These are phyloP conservation scores for Stratiolaelaps scimitus DNA, from an alignment of 1,140 invertebrate genomes.

Conservation along the genomic window DNA sequence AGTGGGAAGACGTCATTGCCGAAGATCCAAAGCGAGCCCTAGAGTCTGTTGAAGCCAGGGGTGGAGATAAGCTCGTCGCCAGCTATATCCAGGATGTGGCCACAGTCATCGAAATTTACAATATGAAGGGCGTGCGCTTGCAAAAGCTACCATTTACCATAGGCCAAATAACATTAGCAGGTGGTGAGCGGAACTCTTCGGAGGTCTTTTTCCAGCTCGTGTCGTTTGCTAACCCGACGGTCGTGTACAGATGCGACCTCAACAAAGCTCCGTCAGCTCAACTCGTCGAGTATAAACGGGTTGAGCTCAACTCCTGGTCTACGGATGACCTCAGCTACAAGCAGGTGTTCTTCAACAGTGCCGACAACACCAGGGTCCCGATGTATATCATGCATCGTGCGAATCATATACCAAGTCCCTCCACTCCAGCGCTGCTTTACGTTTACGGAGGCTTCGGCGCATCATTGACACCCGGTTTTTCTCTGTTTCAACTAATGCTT, in stretches of 20 bases:
- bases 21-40: slow-evolving; percentile 77
- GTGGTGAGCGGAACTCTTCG: slow-evolving; percentile 65
- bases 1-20: slow-evolving; percentile 67
- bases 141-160: slow-evolving; percentile 55
- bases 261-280: slow-evolving; percentile 32
- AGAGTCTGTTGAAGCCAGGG: slow-evolving; percentile 69
- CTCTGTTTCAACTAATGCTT: slow-evolving; percentile 67
- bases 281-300: slow-evolving; percentile 33
- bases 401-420: slow-evolving; percentile 47
- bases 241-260: slow-evolving; percentile 70
- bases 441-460: slow-evolving; percentile 97
- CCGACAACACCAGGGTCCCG: slow-evolving; percentile 87
- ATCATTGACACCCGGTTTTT: slow-evolving; percentile 70
- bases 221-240: slow-evolving; percentile 79
- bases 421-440: slow-evolving; percentile 68
- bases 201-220: slow-evolving; percentile 89
- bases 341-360: slow-evolving; percentile 86
- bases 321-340: slow-evolving; percentile 44
- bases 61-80: slow-evolving; percentile 71
- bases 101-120: slow-evolving; percentile 71
- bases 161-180: slow-evolving; percentile 68
- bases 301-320: slow-evolving; percentile 33
- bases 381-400: slow-evolving; percentile 78
- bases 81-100: slow-evolving; percentile 84
- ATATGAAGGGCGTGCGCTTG: slow-evolving; percentile 56